Evolutionary conservation across 1,140 invertebrate species (phyloP).

Genomic region (Macrobrachium rosenbergii): DNA sequence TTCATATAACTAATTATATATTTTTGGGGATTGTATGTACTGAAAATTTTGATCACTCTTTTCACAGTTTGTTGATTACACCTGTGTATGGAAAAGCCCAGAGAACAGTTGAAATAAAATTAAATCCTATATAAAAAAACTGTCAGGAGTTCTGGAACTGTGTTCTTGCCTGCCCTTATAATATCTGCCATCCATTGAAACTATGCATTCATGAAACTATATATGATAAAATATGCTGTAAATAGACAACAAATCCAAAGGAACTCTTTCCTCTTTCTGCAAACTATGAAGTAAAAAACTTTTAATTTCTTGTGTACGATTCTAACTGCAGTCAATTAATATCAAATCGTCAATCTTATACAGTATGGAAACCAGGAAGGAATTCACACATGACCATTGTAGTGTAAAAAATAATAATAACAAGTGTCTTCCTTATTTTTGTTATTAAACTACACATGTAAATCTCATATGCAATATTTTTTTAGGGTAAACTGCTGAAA

Average conservation of each 20-base stretch:
- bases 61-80: too few relatives aligned
- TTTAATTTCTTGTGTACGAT: background rate
- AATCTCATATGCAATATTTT: conserved; percentile 27
- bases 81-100: too few relatives aligned
- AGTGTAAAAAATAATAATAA: background rate
- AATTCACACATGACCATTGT: conserved; percentile 7
- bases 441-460: conserved; percentile 29
- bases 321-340: background rate
- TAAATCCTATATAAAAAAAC: too few relatives aligned
- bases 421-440: conserved; percentile 39
- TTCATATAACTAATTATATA: background rate
- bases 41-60: background rate
- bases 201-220: conserved; percentile 3
- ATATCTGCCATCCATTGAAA: conserved; percentile 10
- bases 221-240: background rate
- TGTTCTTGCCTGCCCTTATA: background rate
- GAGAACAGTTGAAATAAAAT: background rate
- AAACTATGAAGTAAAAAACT: background rate
- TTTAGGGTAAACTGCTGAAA: conserved; percentile 25
- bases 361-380: conserved; percentile 5
- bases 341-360: background rate
- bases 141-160: too few relatives aligned
- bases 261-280: background rate
- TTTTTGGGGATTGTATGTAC: background rate
- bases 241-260: background rate